Conservation (phyloP, 1,140 invertebrate species). For the Drosophila kikkawai region DNA sequence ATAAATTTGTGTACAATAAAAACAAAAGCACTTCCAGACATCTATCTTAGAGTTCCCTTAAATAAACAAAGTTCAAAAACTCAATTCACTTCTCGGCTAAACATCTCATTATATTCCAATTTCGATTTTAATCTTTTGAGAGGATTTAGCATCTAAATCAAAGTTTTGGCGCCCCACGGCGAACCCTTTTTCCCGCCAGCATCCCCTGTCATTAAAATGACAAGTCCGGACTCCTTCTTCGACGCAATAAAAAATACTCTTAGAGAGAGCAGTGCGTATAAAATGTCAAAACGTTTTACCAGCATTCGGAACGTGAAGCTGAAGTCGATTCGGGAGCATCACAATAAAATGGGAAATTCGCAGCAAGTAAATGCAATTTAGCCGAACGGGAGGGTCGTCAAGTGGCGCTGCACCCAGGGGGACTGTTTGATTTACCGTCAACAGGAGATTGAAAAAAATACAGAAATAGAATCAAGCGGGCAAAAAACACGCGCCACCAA, state of each 20-base stretch:
- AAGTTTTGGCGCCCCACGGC: slow-evolving; percentile 56
- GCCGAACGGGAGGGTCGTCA: slow-evolving; percentile 57
- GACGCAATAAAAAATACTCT: slow-evolving; percentile 63
- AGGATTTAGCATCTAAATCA: slow-evolving; percentile 69
- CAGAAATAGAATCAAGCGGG: slow-evolving; percentile 23
- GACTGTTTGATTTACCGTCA: slow-evolving; percentile 83
- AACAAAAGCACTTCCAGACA: neutral
- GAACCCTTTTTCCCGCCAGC: slow-evolving; percentile 55
- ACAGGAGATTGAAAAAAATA: slow-evolving; percentile 79
- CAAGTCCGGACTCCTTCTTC: slow-evolving; percentile 8
- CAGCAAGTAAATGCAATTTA: slow-evolving; percentile 80
- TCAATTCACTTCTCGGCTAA: neutral
- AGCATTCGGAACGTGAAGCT: slow-evolving; percentile 32
- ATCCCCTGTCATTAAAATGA: slow-evolving; percentile 16
- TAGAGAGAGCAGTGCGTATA: slow-evolving; percentile 57
- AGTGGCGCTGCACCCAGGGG: slow-evolving; percentile 77
- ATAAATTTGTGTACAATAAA: neutral
- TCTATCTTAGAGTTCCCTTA: neutral
- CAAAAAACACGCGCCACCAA: slow-evolving; percentile 54
- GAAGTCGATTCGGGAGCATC: slow-evolving; percentile 34
- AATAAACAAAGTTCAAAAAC: neutral
- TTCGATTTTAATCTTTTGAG: slow-evolving; percentile 37
- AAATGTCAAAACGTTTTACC: slow-evolving; percentile 80
- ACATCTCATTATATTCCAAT: slow-evolving; percentile 35
- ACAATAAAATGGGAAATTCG: slow-evolving; percentile 66